A percentile compares a stretch with the other conserved stretches of the same genome.
These are phyloP conservation scores for Macrostomum cliftonense DNA, from an alignment of 2,888 invertebrate species.

Conservation along the genomic window DNA sequence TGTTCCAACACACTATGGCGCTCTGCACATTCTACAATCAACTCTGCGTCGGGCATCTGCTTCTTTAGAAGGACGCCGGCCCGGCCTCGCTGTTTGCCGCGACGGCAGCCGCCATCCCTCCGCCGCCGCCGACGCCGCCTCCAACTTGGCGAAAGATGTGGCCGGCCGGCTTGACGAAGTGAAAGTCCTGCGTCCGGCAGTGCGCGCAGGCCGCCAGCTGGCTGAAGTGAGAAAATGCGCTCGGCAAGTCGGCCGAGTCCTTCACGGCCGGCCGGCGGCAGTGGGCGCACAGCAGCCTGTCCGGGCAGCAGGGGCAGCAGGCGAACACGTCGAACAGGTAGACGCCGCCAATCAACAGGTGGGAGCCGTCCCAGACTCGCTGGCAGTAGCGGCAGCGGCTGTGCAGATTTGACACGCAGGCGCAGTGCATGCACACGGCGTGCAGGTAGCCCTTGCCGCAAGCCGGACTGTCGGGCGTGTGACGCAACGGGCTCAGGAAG, in stretches of 20 bases:
- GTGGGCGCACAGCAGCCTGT: conserved; percentile 75
- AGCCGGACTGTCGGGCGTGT: neutral
- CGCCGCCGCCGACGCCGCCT: neutral
- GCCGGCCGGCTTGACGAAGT: conserved; percentile 70
- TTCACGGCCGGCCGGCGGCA: conserved; percentile 63
- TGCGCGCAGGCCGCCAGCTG: conserved; percentile 73
- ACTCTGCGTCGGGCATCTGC: too few species aligned
- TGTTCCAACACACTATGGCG: too few species aligned
- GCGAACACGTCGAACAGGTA: conserved; percentile 96
- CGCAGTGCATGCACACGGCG: conserved; percentile 76
- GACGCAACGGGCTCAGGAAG: conserved; percentile 76
- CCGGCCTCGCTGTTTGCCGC: too few species aligned
- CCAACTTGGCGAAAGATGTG: conserved; percentile 7
- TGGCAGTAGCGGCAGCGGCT: conserved; percentile 67
- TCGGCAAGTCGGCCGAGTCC: neutral
- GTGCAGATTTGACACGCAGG: conserved; percentile 39
- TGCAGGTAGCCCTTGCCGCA: conserved; percentile 48
- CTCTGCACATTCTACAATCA: too few species aligned
- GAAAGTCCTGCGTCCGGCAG: conserved; percentile 70
- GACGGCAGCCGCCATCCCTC: too few species aligned
- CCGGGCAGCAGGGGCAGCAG: conserved; percentile 81
- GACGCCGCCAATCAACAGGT: conserved; percentile 83
- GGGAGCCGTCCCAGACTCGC: conserved; percentile 65
- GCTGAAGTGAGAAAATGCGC: conserved; percentile 74
- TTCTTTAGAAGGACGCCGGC: too few species aligned